phyloP scores from a whole-genome alignment of 2,113 vertebrate genomes.

The Pomatorhinus ruficollis region DNA sequence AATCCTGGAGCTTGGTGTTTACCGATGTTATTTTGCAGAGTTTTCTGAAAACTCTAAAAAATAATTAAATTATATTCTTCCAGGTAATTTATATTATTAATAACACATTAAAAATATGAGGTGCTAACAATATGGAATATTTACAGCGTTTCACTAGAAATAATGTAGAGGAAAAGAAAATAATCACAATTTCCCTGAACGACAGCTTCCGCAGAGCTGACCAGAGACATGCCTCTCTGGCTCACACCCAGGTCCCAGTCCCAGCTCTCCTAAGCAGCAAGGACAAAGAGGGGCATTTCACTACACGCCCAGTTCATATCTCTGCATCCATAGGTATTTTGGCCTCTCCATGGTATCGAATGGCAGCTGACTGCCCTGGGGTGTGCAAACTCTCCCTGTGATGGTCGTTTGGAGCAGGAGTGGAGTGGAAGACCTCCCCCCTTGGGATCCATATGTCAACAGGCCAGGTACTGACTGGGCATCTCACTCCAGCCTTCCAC shows the following conservation, averaged over 20 bases:
- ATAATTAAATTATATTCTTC: background rate
- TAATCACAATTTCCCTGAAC: background rate
- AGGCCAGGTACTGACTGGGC: too few relatives aligned
- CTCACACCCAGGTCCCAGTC: background rate
- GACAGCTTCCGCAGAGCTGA: background rate
- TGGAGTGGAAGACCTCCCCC: background rate
- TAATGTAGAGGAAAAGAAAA: background rate
- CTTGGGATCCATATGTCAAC: background rate
- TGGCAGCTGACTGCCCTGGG: background rate
- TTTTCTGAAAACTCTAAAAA: background rate
- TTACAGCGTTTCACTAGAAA: background rate
- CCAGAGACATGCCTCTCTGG: background rate
- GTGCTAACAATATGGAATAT: background rate
- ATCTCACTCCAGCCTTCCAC: background rate
- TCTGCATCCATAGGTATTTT: accelerated
- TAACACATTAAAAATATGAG: background rate
- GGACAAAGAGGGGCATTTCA: accelerated
- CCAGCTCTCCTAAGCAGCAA: background rate
- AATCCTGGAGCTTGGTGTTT: constrained; percentile 53
- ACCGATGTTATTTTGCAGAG: background rate
- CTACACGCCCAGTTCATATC: background rate
- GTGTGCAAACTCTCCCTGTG: background rate
- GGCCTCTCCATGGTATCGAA: background rate
- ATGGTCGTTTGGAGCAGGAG: background rate
- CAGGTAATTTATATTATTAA: background rate